Base-by-base conservation (phyloP, 2,888 invertebrate genomes). In the Bugulina stolonifera region DNA sequence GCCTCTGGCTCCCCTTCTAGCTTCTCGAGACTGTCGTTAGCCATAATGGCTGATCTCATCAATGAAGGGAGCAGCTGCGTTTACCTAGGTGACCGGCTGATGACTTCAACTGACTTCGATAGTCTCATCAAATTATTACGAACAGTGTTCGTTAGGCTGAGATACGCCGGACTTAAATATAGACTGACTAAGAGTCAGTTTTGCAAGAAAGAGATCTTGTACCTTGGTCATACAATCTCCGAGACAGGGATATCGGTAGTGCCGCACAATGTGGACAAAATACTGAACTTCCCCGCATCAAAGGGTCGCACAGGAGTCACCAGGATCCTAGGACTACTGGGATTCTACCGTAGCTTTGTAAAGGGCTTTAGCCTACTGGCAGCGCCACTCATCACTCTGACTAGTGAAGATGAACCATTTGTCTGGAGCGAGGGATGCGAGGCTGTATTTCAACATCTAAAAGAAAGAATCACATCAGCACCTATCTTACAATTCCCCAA, bases 11-110 rank as follows among this genome's bases (percentile, higher is more conserved):
- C 32, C 5, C 64, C 64, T 29, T 2, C 64, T 3, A 64, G 29
- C 10, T 64, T 64, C 34, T 14, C 64, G 2, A 27, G 64, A 5
- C 64, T 64, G 10, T 2, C 64, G 3, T 32, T 64, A 25, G 64
- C 64, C 5, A 64, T 64, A 2, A 64, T 64, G 64, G 64, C 64
- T 5, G 64, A 64, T 32, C 64, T 64, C 5, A 64, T 64, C 5
- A 27, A 32, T 34, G 29, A 27, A 32, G 64, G 32, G 5, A 32
- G 32, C 64, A 64, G 64, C 32, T 64, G 64, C 34, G 32, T 64
- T 10, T 64, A 64, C 27, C 64, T 64, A 18, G 57, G 25, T 25
- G 25, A 57, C 25, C 25, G 57, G 57, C 57, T 57, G n/a, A 25
- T 57, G 57, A 57, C 57, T 22, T 57, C 57, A 57, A 57, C 18